Conservation (phyloP, 2,797 vertebrate species). For the Dromococcyx pavoninus region DNA sequence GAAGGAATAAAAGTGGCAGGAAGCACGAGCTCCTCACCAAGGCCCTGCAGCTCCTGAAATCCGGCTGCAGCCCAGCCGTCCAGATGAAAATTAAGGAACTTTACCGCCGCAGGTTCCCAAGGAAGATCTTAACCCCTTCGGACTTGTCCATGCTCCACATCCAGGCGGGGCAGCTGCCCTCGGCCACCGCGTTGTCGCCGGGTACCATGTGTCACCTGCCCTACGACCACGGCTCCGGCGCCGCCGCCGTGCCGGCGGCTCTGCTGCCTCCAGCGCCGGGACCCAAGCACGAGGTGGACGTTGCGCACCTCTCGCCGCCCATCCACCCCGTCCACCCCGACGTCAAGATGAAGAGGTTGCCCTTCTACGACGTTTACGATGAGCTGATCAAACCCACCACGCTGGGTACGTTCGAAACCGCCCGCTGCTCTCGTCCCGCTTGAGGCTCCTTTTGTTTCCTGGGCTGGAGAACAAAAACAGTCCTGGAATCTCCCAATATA, state of each 20-base stretch:
- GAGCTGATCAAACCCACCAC: conserved; percentile 78
- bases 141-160: conserved; percentile 73
- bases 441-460: not conserved
- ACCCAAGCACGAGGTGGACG: conserved; percentile 72
- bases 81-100: conserved; percentile 81
- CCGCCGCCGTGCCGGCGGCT: conserved; percentile 10
- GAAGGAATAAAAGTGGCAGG: conserved; percentile 74
- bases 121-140: conserved; percentile 67
- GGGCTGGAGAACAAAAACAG: not conserved
- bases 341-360: conserved; percentile 76
- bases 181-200: not conserved
- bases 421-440: not conserved
- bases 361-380: conserved; percentile 77
- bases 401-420: conserved; percentile 45
- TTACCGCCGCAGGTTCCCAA: conserved; percentile 73
- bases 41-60: conserved; percentile 70
- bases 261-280: conserved; percentile 64
- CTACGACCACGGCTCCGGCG: conserved; percentile 25
- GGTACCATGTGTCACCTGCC: conserved; percentile 45
- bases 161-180: conserved; percentile 50
- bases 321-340: conserved; percentile 77
- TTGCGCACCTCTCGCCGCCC: conserved; percentile 56
- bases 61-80: conserved; percentile 69
- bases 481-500: not conserved
- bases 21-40: conserved; percentile 75